Percentiles rank a stretch among this genome's conserved stretches.
Conservation (phyloP, 2,888 invertebrate species). For the Ypsolopha sequella region DNA sequence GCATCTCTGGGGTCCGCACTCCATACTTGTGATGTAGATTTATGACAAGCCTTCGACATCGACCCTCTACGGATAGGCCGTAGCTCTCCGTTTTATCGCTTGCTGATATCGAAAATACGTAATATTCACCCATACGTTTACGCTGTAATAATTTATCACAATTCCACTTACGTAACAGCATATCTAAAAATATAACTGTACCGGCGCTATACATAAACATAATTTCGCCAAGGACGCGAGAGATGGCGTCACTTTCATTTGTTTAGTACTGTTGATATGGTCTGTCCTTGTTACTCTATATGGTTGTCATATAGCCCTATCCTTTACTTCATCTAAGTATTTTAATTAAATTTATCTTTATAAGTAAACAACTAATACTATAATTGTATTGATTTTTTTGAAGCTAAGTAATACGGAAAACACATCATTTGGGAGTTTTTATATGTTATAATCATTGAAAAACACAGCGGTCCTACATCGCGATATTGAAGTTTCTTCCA, state of each 20-base stretch:
- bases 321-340: neutral
- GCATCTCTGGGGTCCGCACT: neutral
- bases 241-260: neutral
- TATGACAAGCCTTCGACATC: neutral
- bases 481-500: neutral
- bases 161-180: too few relatives aligned
- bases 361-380: too few relatives aligned
- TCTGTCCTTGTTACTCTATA: neutral
- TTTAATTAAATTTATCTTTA: neutral
- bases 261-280: neutral
- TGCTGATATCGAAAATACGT: too few relatives aligned
- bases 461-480: neutral
- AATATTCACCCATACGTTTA: too few relatives aligned
- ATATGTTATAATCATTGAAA: neutral
- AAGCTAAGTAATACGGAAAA: too few relatives aligned
- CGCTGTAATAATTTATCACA: too few relatives aligned
- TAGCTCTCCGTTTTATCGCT: neutral
- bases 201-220: neutral
- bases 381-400: too few relatives aligned
- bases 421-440: too few relatives aligned
- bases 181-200: neutral
- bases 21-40: neutral
- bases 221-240: neutral
- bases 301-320: neutral
- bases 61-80: neutral